phyloP scores from a whole-genome alignment of 2,113 vertebrate genomes.

The Halcyon malimbica region DNA sequence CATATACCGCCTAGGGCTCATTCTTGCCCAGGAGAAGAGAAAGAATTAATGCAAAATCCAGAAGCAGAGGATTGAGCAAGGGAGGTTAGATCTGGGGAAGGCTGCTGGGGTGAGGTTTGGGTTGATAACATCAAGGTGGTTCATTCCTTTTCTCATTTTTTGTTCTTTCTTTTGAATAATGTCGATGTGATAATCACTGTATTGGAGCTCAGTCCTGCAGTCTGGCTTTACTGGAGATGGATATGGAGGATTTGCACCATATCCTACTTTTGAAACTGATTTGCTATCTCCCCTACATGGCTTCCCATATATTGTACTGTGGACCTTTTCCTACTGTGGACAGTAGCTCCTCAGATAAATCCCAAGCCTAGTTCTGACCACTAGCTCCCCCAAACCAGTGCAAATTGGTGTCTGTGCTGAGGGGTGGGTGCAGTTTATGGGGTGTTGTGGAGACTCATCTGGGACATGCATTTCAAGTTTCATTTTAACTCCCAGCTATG shows the following conservation, averaged over 20 bases:
- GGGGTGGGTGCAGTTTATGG: background rate
- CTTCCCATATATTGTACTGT: background rate
- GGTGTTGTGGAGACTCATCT: background rate
- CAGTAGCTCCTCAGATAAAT: background rate
- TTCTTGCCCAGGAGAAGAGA: background rate
- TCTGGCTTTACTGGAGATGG: background rate
- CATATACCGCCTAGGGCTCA: background rate
- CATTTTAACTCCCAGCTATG: background rate
- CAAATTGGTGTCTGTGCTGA: background rate
- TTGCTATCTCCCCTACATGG: background rate
- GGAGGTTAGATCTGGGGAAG: background rate
- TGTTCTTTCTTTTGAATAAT: background rate
- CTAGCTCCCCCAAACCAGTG: background rate
- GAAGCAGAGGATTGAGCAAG: background rate
- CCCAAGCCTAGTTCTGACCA: background rate
- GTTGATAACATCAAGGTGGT: background rate
- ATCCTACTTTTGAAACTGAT: background rate
- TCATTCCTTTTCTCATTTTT: background rate
- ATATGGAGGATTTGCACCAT: background rate
- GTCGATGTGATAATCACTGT: background rate
- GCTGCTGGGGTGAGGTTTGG: background rate
- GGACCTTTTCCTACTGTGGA: background rate
- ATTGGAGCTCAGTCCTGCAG: background rate
- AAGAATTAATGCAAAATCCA: background rate
- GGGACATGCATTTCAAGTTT: background rate